phyloP scores from a whole-genome alignment of 2,113 vertebrate species.

The Oreotrochilus melanogaster region DNA sequence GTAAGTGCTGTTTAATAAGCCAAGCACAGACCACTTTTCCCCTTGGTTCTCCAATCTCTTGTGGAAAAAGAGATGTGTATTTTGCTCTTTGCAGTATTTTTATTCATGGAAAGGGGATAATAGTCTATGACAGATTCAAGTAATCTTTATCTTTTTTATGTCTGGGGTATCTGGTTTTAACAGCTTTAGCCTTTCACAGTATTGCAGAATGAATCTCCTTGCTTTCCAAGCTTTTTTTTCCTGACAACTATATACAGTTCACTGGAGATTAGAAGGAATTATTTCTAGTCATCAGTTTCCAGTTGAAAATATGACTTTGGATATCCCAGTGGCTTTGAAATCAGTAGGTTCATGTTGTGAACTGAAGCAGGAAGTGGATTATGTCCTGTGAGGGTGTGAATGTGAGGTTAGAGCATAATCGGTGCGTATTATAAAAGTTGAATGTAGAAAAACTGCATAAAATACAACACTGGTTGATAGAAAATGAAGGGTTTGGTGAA shows the following conservation, averaged over 20 bases:
- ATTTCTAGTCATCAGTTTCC: not conserved
- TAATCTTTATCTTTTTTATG: not conserved
- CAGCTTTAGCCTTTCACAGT: conserved; percentile 14
- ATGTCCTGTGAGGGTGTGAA: not conserved
- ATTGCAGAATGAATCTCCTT: not conserved
- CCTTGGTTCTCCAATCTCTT: not conserved
- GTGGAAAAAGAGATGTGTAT: conserved; percentile 4
- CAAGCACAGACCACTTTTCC: not conserved
- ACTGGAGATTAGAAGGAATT: conserved; percentile 18
- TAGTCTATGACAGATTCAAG: not conserved
- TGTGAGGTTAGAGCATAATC: not conserved
- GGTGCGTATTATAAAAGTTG: not conserved
- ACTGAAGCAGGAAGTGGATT: not conserved
- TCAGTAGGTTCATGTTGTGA: not conserved
- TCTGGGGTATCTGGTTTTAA: not conserved
- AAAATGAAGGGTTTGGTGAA: not conserved
- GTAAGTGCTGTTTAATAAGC: not conserved
- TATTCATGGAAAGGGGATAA: not conserved
- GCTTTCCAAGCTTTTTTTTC: conserved; percentile 14
- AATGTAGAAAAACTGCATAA: not conserved
- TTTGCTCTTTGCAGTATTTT: not conserved
- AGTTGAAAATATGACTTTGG: not conserved
- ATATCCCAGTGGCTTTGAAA: not conserved
- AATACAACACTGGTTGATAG: not conserved
- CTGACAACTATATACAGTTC: not conserved